Percentiles rank a stretch among this genome's conserved stretches.
Evolutionary conservation across 2,113 vertebrate genomes (phyloP).

Genomic region (Zeus faber): DNA sequence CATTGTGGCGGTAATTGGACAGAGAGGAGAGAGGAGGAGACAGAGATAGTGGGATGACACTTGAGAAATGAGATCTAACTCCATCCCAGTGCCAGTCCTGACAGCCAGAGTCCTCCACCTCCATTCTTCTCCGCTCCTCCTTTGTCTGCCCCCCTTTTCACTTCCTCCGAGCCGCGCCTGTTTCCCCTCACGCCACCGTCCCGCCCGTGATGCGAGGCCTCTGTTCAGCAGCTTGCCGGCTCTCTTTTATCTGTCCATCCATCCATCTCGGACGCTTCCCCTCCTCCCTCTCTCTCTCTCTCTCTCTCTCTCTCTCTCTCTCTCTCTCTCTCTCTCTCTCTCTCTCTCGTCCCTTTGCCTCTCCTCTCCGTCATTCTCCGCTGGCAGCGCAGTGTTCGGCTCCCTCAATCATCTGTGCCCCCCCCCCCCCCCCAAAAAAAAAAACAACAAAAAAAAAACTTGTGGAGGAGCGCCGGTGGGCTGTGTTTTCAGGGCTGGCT

Average conservation of each 20-base stretch:
- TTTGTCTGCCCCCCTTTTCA: conserved; percentile 56
- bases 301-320: conserved; percentile 11
- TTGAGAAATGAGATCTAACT: conserved; percentile 75
- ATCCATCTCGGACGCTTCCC: neutral
- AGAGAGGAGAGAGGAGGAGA: conserved; percentile 65
- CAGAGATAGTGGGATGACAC: conserved; percentile 63
- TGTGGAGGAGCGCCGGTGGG: conserved; percentile 55
- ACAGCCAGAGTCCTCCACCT: conserved; percentile 63
- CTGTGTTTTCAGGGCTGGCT: conserved; percentile 72
- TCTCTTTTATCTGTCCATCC: conserved; percentile 56
- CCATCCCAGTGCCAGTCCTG: conserved; percentile 65
- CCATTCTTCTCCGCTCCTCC: conserved; percentile 50
- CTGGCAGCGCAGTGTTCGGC: neutral
- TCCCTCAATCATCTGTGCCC: neutral
- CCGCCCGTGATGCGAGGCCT: conserved; percentile 50
- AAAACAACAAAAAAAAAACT: conserved; percentile 71
- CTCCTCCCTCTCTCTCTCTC: no score
- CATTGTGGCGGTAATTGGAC: conserved; percentile 61
- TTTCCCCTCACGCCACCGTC: conserved; percentile 64
- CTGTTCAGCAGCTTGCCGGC: conserved; percentile 59
- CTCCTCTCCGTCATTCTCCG: neutral
- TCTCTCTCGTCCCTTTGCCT: no score
- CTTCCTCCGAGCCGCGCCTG: conserved; percentile 57
- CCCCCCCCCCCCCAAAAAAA: neutral
- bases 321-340: conserved; percentile 57